These are phyloP conservation scores for Ligdia adustata DNA, from an alignment of 2,888 invertebrate genomes.

Conservation along the genomic window DNA sequence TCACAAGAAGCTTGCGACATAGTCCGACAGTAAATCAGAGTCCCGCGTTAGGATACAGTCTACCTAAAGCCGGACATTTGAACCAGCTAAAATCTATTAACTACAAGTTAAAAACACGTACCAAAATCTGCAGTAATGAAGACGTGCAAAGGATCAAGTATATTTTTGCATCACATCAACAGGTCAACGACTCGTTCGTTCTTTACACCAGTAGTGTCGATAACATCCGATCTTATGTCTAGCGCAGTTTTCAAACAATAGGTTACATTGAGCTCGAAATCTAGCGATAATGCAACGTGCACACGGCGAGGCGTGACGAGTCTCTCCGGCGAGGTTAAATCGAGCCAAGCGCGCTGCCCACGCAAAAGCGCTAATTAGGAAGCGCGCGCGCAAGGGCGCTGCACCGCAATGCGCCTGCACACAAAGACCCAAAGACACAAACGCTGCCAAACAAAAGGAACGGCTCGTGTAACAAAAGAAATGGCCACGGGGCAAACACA, in stretches of 20 bases:
- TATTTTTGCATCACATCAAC: too few relatives aligned
- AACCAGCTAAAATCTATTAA: too few relatives aligned
- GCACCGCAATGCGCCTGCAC: conserved; percentile 55
- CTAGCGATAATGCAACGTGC: conserved; percentile 32
- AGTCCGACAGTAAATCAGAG: too few relatives aligned
- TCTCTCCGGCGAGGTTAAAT: conserved; percentile 62
- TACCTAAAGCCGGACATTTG: too few relatives aligned
- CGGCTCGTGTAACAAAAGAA: conserved; percentile 59
- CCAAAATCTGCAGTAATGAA: too few relatives aligned
- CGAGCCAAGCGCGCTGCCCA: conserved; percentile 63
- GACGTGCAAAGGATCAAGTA: too few relatives aligned
- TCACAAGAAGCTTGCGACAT: too few relatives aligned
- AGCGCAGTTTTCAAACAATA: neutral
- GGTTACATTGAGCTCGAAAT: neutral
- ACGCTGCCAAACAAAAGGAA: conserved; percentile 59
- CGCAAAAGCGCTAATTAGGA: conserved; percentile 76
- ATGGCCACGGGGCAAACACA: conserved; percentile 59
- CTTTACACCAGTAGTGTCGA: too few relatives aligned
- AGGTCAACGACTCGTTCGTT: too few relatives aligned
- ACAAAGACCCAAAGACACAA: conserved; percentile 50
- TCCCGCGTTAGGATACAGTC: too few relatives aligned
- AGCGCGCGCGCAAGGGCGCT: conserved; percentile 76
- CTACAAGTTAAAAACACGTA: too few relatives aligned
- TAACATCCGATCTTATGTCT: neutral
- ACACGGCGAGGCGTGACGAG: conserved; percentile 59